These are phyloP conservation scores for Lepeophtheirus nordmannii DNA, from an alignment of 2,888 invertebrate genomes.

Conservation along the genomic window DNA sequence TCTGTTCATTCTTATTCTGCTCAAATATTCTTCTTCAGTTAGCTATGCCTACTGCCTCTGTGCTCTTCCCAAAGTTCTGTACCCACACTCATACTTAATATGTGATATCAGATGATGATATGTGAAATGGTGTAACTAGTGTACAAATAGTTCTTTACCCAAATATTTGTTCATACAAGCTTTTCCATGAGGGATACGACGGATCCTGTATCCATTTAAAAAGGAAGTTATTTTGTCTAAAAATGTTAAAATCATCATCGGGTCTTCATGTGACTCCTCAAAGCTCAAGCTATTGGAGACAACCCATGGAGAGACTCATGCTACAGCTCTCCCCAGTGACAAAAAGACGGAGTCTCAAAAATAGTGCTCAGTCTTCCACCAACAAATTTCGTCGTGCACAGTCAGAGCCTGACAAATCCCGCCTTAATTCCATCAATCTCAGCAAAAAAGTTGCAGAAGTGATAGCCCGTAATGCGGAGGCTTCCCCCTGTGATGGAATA, in stretches of 20 bases:
- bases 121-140: too few species aligned
- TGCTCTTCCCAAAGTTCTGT: too few species aligned
- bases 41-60: too few species aligned
- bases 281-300: slow-evolving; percentile 6
- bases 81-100: too few species aligned
- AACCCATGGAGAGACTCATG: slow-evolving; percentile 17
- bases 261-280: neutral
- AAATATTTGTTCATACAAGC: too few species aligned
- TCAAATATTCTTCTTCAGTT: too few species aligned
- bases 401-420: slow-evolving; percentile 7
- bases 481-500: neutral
- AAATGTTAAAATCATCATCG: neutral
- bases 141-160: too few species aligned
- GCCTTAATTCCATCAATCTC: neutral
- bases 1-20: too few species aligned
- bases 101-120: too few species aligned
- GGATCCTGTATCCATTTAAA: too few species aligned
- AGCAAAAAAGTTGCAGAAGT: neutral
- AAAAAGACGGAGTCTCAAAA: slow-evolving; percentile 10
- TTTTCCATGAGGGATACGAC: too few species aligned
- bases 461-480: neutral
- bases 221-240: too few species aligned
- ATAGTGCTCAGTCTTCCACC: neutral
- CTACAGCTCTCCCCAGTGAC: slow-evolving; percentile 15
- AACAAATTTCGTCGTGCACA: slow-evolving; percentile 7